Evolutionary conservation across 2,888 invertebrate genomes (phyloP), one percentile per base, ranked within the genome.

Genomic region (Electrophaes corylata): DNA sequence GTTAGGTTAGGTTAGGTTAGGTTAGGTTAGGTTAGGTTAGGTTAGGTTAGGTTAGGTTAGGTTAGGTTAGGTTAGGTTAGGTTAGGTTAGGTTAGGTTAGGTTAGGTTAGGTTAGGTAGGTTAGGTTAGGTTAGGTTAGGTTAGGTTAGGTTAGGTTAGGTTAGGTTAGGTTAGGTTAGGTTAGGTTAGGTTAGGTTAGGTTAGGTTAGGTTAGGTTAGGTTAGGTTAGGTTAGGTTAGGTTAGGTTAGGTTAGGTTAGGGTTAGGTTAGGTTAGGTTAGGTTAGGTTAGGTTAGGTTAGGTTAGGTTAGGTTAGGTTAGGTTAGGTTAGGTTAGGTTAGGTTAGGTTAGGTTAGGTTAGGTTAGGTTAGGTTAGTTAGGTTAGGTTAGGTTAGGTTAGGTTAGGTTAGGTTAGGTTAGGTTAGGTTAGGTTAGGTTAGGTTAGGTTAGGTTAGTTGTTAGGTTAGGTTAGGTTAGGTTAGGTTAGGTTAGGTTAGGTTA

Each of bases 1-100:
- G 46, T 47, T 47, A 48, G 66, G 64, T 62, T 65, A 60, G 62
- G 65, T 65, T 62, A 61, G 65, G 45, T 49, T 56, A 60, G 59
- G 56, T 61, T 47, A 47, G 46, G 46, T 62, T 62, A 62, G 62
- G 62, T 62, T 57, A 23, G 61, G 64, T 64, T 64, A 64, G 60
- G 64, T 60, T 60, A 60, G 60, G 64, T 64, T 64, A 64, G 64
- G 64, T 64, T 64, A 60, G 64, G 64, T 64, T 60, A 57, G 58
- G 64, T 60, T 64, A 60, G 60, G 61, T 60, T 64, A 14, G 16
- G 44, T n/a, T 45, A 55, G 57, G 61, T 61, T 64, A 54, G 61
- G 59, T 58, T 59, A 60, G 56, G 60, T 57, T 62, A 57, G 61
- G 63, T 60, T 60, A 56, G 57, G 62, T 57, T 60, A 57, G 62